Base-by-base conservation (phyloP, 2,113 vertebrate species). In the Mixornis gularis region DNA sequence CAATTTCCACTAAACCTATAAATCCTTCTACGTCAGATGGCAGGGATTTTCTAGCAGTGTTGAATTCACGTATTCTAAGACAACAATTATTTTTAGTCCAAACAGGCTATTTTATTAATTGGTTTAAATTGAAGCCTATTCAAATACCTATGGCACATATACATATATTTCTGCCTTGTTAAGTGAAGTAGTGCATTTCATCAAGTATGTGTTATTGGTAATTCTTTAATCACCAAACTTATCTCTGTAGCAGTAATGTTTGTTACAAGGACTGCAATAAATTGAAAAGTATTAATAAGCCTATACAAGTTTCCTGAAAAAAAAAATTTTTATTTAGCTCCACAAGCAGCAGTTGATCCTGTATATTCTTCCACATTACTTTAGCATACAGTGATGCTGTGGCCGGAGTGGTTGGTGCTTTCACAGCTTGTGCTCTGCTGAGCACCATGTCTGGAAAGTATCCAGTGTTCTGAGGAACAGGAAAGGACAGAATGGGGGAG, bases 1-100 rank as follows among this genome's bases (percentile, higher is more conserved):
- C 98, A 98, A 98, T 98, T 98, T 98, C 96, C 96, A 97, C 97
- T 98, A 98, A 98, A 98, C 97, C 98, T 97, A 96, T 97, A 98
- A 98, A 98, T 98, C 98, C 98, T 94, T 97, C 97, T 96, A 97
- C 97, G 98, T 99, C 98, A 98, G 97, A 98, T 97, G 97, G 96
- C 96, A 97, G 96, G 98, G 98, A 98, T 99, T 98, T 98, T 98
- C 97, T 84, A 85, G 95, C 96, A 96, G 96, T 84, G 96, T 78
- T 92, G 98, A 94, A 97, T 97, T 97, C 96, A 95, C 48, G 21
- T 95, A 85, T 95, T 87, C 94, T 85, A 87, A 84, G 79, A 70
- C 55, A 96, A 96, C 87, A 95, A 92, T 95, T 94, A 77, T 94
- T 87, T 90, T 90, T 77, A 43, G 19, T 85, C 56, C 29, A 88